Evolutionary conservation across 1,140 invertebrate species (phyloP).

Genomic region (Subanguina moxae): DNA sequence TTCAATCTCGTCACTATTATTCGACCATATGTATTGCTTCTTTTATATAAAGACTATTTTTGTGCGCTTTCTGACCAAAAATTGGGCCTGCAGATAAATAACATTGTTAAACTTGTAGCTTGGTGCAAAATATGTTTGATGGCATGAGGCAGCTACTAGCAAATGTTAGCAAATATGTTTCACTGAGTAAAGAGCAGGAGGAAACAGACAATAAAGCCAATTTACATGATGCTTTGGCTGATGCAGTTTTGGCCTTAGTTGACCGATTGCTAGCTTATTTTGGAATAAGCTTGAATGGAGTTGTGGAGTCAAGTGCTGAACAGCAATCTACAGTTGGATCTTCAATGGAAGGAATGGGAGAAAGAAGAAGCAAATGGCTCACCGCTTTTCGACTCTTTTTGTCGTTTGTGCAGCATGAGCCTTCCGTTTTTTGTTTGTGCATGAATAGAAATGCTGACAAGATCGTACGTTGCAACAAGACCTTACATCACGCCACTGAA

Average conservation of each 20-base stretch:
- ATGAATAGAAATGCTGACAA: slow-evolving; percentile 34
- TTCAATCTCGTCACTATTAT: no score
- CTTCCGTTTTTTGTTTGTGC: slow-evolving; percentile 40
- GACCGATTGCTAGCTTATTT: slow-evolving; percentile 19
- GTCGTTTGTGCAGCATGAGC: slow-evolving; percentile 47
- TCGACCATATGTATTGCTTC: not conserved
- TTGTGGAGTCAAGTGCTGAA: no score
- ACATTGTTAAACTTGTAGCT: not conserved
- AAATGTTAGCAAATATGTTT: slow-evolving; percentile 36
- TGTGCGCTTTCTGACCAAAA: no score
- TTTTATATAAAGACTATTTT: slow-evolving; percentile 4
- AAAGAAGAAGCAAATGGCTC: slow-evolving; percentile 14
- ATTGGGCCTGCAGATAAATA: no score
- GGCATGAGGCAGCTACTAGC: slow-evolving; percentile 10
- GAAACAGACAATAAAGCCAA: not conserved
- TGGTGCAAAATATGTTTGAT: slow-evolving; percentile 35
- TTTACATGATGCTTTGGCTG: slow-evolving; percentile 26
- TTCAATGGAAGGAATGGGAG: not conserved
- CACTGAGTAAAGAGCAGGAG: slow-evolving; percentile 36
- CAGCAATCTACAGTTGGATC: not conserved
- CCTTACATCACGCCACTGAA: slow-evolving; percentile 39
- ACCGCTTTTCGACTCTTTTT: slow-evolving; percentile 32
- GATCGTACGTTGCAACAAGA: slow-evolving; percentile 36
- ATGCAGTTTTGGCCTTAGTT: slow-evolving; percentile 39
- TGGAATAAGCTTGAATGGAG: not conserved